Conservation (phyloP, 2,113 vertebrate genomes). For the Pongo abelii region DNA sequence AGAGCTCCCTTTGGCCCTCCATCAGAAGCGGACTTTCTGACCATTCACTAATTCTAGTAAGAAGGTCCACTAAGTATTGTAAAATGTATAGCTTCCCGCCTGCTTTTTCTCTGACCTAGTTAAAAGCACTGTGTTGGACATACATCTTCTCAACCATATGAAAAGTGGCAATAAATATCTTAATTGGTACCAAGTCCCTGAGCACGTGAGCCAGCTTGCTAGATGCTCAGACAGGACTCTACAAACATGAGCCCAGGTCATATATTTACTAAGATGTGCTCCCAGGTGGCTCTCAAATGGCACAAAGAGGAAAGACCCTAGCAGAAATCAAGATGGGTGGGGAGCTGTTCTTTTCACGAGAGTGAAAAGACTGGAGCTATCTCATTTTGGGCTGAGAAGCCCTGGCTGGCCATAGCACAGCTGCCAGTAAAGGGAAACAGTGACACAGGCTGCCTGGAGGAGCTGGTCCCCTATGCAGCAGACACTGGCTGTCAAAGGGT, state of each 20-base stretch:
- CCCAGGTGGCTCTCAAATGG: neutral
- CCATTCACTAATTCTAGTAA: neutral
- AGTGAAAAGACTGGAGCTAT: neutral
- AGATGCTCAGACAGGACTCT: neutral
- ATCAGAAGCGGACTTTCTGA: neutral
- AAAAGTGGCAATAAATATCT: neutral
- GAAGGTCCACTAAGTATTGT: neutral
- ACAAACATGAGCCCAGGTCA: rapidly evolving
- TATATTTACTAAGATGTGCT: neutral
- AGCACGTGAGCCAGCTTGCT: neutral
- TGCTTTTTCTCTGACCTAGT: neutral
- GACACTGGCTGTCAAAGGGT: neutral
- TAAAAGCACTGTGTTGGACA: neutral
- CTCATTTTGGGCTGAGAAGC: neutral
- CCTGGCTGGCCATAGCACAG: neutral
- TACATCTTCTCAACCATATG: neutral
- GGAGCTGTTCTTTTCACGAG: neutral
- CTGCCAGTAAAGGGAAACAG: neutral
- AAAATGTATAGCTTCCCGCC: neutral
- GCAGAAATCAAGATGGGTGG: neutral
- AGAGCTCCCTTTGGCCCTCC: neutral
- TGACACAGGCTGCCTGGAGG: neutral
- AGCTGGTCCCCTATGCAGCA: too few relatives aligned
- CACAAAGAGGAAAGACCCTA: neutral
- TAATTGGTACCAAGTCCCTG: neutral